Base-by-base conservation (phyloP, 2,113 vertebrate genomes). In the Mormoops blainvillei region DNA sequence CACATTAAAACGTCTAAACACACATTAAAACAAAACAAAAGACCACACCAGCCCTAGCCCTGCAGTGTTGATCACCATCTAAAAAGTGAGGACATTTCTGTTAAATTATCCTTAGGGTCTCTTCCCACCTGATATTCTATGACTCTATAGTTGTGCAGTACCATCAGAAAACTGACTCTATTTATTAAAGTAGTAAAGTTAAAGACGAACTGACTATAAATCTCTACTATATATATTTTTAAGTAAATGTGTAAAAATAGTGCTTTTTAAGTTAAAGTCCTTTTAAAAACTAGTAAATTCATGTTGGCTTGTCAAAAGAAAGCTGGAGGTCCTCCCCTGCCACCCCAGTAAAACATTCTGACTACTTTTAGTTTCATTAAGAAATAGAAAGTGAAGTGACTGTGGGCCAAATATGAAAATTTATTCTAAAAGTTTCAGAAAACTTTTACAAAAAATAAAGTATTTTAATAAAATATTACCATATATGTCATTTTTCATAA, bases 361-460 rank as follows among this genome's bases (percentile, higher is more conserved):
- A 91, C 45, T 87, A 80, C 20, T 91, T 88, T 43, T 61, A 91
- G 33, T 33, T 93, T 94, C 52, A 63, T 88, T 89, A 50, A 50
- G 83, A 91, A 61, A 90, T 31, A 86, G 38, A 91, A 92, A 28
- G 54, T 20, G 89, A 94, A 95, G 24, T 78, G 31, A 76, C n/a
- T 80, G 26, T 58, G 18, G n/a, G 38, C 31, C 45, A 74, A 94
- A 61, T 56, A 45, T n/a, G n/a, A 87, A 82, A 89, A 45, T 65
- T 43, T 58, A 93, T 61, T 89, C 73, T 52, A 89, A 95, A 94
- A 63, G 14, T 28, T 85, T 90, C 65, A 92, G n/a, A 82, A 93
- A 54, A 80, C 74, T 48, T 48, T 48, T 36, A 94, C 4, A 88
- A 36, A 56, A 93, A 89, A 63, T 6, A 67, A 87, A 87, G 4